Conservation (phyloP, 2,797 vertebrate genomes). For the Brachymystax lenok region DNA sequence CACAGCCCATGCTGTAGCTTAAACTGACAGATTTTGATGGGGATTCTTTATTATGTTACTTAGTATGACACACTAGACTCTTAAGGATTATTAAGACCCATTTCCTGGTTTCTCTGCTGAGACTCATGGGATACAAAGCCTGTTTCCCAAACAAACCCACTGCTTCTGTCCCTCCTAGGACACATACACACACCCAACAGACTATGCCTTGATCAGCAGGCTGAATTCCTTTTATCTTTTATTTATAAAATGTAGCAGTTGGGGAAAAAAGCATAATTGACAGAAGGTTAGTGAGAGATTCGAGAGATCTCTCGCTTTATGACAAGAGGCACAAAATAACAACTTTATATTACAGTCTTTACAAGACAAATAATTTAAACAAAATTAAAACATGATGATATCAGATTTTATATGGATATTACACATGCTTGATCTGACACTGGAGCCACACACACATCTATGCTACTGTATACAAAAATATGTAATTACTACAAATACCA, state of each 20-base stretch:
- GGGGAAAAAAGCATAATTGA: conserved; percentile 39
- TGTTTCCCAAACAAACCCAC: background rate
- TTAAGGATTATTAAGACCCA: background rate
- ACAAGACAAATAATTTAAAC: conserved; percentile 91
- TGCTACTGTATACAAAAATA: conserved; percentile 36
- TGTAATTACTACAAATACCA: conserved; percentile 23
- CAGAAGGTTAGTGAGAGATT: conserved; percentile 27
- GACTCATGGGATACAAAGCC: background rate
- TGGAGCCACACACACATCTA: conserved; percentile 36
- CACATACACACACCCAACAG: background rate
- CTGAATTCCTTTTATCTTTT: conserved; percentile 36
- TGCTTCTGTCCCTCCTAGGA: background rate
- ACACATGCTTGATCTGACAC: conserved; percentile 22
- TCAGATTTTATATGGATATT: conserved; percentile 28
- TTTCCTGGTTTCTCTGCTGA: conserved; percentile 1
- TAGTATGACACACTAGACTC: background rate
- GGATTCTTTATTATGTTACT: too few species aligned
- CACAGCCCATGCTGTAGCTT: too few species aligned
- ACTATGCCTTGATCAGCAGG: background rate
- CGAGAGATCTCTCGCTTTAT: conserved; percentile 43
- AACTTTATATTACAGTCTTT: conserved; percentile 75
- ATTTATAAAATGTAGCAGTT: conserved; percentile 56
- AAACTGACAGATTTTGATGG: too few species aligned
- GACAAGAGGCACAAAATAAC: conserved; percentile 35
- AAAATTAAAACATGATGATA: conserved; percentile 37